Percentiles rank a stretch among this genome's conserved stretches.
Conservation (phyloP, 1,140 invertebrate species). For the Drosophila novamexicana region DNA sequence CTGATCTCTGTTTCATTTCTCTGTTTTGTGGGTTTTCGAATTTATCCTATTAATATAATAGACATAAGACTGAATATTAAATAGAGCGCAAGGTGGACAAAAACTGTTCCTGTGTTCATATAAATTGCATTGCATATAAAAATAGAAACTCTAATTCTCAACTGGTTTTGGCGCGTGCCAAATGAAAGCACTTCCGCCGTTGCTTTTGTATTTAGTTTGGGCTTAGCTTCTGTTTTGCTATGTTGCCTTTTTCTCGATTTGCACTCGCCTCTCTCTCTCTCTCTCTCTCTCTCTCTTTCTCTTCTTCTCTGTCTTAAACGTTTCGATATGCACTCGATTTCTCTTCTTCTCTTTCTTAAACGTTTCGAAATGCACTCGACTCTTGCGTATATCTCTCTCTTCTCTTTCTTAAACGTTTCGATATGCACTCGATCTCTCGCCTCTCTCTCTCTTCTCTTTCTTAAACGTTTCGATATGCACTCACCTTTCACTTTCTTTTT, state of each 20-base stretch:
- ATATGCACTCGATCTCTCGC: neutral
- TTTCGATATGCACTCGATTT: neutral
- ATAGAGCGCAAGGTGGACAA: constrained; percentile 34
- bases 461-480: constrained; percentile 42
- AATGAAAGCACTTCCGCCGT: neutral
- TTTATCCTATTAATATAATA: constrained; percentile 80
- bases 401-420: neutral
- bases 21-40: constrained; percentile 16
- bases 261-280: constrained; percentile 11
- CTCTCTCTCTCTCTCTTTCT: neutral
- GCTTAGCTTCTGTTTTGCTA: constrained; percentile 67
- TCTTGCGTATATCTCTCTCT: neutral
- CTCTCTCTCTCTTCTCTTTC: neutral
- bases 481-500: constrained; percentile 4
- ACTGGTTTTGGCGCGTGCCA: constrained; percentile 14
- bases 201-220: constrained; percentile 23
- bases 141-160: constrained; percentile 71
- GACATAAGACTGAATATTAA: constrained; percentile 65
- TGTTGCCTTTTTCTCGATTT: constrained; percentile 53
- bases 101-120: constrained; percentile 41
- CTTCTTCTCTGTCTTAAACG: neutral
- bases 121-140: constrained; percentile 67
- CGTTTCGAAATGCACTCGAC: neutral
- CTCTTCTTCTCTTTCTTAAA: neutral
- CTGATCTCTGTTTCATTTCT: constrained; percentile 26